These are phyloP conservation scores for Actenoides lindsayi DNA, from an alignment of 2,113 vertebrate genomes.

Conservation along the genomic window DNA sequence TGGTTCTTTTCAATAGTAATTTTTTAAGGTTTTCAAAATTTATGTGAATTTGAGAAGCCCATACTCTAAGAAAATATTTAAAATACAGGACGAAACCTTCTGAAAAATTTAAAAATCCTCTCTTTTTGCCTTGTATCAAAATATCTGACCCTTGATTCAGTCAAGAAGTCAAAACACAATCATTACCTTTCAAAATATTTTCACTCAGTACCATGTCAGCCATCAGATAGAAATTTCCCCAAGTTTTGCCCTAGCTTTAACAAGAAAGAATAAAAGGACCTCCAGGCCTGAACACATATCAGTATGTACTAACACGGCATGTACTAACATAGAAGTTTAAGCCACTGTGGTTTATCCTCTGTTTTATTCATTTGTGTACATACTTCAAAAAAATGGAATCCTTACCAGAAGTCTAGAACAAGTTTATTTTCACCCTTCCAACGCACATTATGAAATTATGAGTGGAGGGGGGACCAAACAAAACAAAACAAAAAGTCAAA, in stretches of 20 bases:
- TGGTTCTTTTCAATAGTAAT: not conserved
- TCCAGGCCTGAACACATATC: not conserved
- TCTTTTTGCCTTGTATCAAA: not conserved
- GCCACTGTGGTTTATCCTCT: not conserved
- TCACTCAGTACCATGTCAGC: not conserved
- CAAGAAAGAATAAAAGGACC: not conserved
- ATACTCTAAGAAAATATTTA: not conserved
- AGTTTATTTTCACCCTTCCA: conserved; percentile 18
- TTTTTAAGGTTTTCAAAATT: not conserved
- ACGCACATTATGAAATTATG: not conserved
- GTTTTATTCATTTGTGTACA: not conserved
- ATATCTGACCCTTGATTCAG: not conserved
- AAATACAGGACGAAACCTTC: not conserved
- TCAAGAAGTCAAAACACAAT: not conserved
- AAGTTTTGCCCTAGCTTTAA: not conserved
- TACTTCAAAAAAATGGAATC: conserved; percentile 9
- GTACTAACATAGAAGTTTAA: not conserved
- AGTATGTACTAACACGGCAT: not conserved
- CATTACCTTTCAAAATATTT: conserved; percentile 2
- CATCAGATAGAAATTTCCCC: not conserved
- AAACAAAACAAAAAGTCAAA: not conserved
- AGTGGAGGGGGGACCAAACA: fast-evolving
- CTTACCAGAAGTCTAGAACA: not conserved
- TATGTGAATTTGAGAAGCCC: not conserved
- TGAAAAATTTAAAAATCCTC: not conserved